Base-by-base conservation (phyloP, 2,797 vertebrate species). In the Microchirus variegatus region DNA sequence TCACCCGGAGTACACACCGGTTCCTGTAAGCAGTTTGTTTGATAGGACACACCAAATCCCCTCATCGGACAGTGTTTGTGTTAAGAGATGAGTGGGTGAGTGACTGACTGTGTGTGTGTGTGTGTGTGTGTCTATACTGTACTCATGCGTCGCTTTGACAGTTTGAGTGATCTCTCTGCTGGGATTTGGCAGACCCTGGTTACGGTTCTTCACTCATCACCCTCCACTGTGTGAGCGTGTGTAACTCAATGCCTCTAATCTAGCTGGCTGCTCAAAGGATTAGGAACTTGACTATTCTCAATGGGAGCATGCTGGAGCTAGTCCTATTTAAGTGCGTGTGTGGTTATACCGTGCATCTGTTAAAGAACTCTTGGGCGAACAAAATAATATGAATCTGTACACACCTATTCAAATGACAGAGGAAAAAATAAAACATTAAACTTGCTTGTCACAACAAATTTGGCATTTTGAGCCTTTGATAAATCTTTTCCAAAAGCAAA, bases 171-270 rank as follows among this genome's bases (percentile, higher is more conserved):
- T 91, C 84, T 89, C 84, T 80, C 82, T 83, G 85, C 60, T 53
- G 85, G 90, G 90, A 91, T 90, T 93, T 92, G 85, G 82, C 83
- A 81, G 68, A 71, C 77, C 78, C 72, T 79, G 78, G 90, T 83
- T 90, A 82, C 75, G 76, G 75, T 82, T 76, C 84, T 57, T 94
- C 93, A 92, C 82, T 94, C 93, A 86, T 88, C 93, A 84, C 90
- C 67, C 80, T 85, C 68, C 82, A 83, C 84, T 80, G 83, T 83
- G 81, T 76, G 87, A 84, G 72, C 88, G 91, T 89, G 86, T 88
- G 89, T 90, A 91, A 90, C 87, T 92, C 89, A 91, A 93, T 90
- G 89, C 89, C 77, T 89, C 87, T 94, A 93, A 93, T 93, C 92
- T 92, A 86, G 73, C 73, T 67, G 80, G 85, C 91, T 91, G 90